Percentiles rank a stretch among this genome's conserved stretches.
These are phyloP conservation scores for Apamea sordens DNA, from an alignment of 2,888 invertebrate genomes.

Conservation along the genomic window DNA sequence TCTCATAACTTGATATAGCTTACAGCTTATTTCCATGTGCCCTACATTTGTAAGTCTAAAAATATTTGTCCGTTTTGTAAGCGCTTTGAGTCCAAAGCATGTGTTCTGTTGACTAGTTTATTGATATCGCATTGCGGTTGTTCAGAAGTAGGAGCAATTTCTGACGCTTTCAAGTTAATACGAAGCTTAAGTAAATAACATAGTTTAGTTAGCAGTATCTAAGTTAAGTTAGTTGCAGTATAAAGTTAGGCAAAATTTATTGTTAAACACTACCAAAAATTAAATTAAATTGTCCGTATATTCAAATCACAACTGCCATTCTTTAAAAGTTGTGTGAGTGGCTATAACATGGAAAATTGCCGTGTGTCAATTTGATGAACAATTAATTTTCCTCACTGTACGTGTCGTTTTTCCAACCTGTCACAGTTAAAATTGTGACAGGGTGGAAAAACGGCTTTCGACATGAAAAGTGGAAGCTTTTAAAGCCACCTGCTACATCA, in stretches of 20 bases:
- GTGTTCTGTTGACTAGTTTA: slow-evolving; percentile 36
- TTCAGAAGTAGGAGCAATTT: no score
- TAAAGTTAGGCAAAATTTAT: not conserved
- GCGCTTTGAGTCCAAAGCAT: slow-evolving; percentile 21
- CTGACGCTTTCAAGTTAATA: slow-evolving; percentile 11
- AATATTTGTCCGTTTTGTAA: slow-evolving; percentile 49
- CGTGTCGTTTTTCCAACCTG: not conserved
- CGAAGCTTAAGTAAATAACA: not conserved
- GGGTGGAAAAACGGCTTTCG: not conserved
- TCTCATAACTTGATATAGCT: slow-evolving; percentile 26
- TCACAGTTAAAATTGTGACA: not conserved
- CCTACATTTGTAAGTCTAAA: slow-evolving; percentile 30
- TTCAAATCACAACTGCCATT: not conserved
- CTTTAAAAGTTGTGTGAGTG: not conserved
- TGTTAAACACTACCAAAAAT: not conserved
- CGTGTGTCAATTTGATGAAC: not conserved
- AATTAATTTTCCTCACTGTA: not conserved
- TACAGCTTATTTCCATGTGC: slow-evolving; percentile 29
- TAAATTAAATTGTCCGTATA: not conserved
- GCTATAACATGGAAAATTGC: not conserved
- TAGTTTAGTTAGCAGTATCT: not conserved
- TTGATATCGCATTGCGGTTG: slow-evolving; percentile 43
- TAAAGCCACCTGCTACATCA: not conserved
- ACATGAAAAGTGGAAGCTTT: not conserved
- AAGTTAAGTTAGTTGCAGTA: not conserved